Base-by-base conservation (phyloP, 2,797 vertebrate species). In the Malurus leucopterus region DNA sequence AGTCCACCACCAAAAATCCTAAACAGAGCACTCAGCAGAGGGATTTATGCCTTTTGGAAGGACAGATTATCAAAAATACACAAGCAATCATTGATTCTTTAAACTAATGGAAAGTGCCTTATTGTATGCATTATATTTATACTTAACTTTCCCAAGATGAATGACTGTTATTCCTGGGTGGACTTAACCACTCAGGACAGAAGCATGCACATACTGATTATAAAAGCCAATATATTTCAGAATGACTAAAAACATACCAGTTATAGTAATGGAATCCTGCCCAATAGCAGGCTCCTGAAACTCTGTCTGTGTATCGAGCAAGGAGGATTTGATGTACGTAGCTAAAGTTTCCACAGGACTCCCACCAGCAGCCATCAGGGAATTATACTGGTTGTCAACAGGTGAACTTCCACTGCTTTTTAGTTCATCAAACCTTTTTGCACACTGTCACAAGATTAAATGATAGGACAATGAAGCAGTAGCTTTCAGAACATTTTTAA, bases 391-490 rank as follows among this genome's bases (percentile, higher is more conserved):
- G 91, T 99, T 98, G 94, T 99, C 99, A 92, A 99, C 97, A 61
- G 97, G 98, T 82, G 98, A 98, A 51, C 93, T 97, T 50, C 98
- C 98, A 18, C 96, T 97, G 95, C 92, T 98, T 96, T 98, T 99
- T 96, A 99, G 96, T 93, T 99, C 99, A 95, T 99, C 99, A 96
- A 98, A 99, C 47, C 99, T 98, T 94, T 96, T 98, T 88, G 98
- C 98, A 97, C 99, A 99, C 99, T 99, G 95, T 64, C 84, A 95
- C 87, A 76, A 93, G 46, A 94, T 59, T 90, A 95, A 95, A 92
- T 20, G 61, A 94, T 91, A 90, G 71, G 89, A 93, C 47, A 83
- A 94, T 89, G 68, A 92, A 91, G 84, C 55, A 93, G 77, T n/a
- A 80, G 62, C 82, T 84, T 90, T 93, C 46, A 58, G 68, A 46